These are phyloP conservation scores for Psephotus haematonotus DNA, from an alignment of 2,113 vertebrate species.

Conservation along the genomic window DNA sequence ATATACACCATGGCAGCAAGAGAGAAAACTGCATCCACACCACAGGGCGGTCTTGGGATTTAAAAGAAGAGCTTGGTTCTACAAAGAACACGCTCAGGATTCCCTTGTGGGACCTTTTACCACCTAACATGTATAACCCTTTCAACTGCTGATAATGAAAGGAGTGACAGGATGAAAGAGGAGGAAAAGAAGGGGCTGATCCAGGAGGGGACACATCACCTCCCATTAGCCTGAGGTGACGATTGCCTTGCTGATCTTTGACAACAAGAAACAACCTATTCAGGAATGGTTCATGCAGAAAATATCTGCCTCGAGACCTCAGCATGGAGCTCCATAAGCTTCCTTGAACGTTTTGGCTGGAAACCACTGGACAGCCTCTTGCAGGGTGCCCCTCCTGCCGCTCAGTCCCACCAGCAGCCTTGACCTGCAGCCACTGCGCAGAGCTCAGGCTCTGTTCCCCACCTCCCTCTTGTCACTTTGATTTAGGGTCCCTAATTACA, in stretches of 20 bases:
- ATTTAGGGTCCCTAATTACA: neutral
- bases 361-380: neutral
- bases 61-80: neutral
- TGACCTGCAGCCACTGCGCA: neutral
- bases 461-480: neutral
- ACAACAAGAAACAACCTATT: neutral
- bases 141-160: neutral
- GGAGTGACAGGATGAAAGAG: neutral
- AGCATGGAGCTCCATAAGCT: neutral
- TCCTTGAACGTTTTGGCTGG: neutral
- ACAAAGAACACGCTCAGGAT: neutral
- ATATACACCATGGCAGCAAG: fast-evolving
- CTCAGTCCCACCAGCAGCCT: neutral
- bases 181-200: neutral
- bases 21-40: neutral
- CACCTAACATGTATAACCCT: neutral
- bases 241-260: neutral
- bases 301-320: neutral
- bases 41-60: fast-evolving
- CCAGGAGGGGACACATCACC: neutral
- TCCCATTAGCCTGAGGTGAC: neutral
- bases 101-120: neutral
- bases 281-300: neutral
- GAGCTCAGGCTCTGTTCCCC: neutral
- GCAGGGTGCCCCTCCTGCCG: neutral